These are phyloP conservation scores for Arothron firmamentum DNA, from an alignment of 2,113 vertebrate species.

Conservation along the genomic window DNA sequence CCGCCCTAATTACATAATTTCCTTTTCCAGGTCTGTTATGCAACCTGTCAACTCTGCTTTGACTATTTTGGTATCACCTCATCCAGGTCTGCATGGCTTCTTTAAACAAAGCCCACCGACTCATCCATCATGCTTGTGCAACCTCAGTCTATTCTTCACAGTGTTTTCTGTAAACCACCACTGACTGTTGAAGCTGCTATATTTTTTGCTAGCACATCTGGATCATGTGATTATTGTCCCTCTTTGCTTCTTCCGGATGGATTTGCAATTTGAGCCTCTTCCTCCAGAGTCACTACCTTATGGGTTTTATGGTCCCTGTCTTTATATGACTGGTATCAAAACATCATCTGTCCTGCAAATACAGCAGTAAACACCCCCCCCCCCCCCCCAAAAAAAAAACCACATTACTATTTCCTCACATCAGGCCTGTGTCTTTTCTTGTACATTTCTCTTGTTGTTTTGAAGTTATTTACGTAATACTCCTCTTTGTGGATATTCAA, in stretches of 20 bases:
- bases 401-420: too few species aligned
- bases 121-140: slow-evolving; percentile 16
- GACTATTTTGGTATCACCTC: slow-evolving; percentile 19
- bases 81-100: slow-evolving; percentile 38
- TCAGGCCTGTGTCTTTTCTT: neutral
- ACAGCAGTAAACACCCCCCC: too few species aligned
- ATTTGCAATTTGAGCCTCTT: slow-evolving; percentile 31
- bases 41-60: slow-evolving; percentile 20
- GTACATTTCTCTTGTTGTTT: too few species aligned
- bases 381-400: too few species aligned
- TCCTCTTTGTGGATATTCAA: too few species aligned
- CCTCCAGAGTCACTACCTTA: slow-evolving; percentile 21
- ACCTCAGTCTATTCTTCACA: slow-evolving; percentile 9
- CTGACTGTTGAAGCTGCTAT: slow-evolving; percentile 9
- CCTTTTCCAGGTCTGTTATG: slow-evolving; percentile 39
- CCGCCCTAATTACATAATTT: slow-evolving; percentile 40
- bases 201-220: slow-evolving; percentile 33
- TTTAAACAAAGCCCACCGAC: slow-evolving; percentile 35
- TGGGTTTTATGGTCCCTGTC: slow-evolving; percentile 31
- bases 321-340: too few species aligned
- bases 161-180: slow-evolving; percentile 12
- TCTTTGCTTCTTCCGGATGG: slow-evolving; percentile 1
- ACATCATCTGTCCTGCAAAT: too few species aligned
- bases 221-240: slow-evolving; percentile 18
- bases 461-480: too few species aligned